phyloP scores from a whole-genome alignment of 2,888 invertebrate genomes.

The Noctua pronuba region DNA sequence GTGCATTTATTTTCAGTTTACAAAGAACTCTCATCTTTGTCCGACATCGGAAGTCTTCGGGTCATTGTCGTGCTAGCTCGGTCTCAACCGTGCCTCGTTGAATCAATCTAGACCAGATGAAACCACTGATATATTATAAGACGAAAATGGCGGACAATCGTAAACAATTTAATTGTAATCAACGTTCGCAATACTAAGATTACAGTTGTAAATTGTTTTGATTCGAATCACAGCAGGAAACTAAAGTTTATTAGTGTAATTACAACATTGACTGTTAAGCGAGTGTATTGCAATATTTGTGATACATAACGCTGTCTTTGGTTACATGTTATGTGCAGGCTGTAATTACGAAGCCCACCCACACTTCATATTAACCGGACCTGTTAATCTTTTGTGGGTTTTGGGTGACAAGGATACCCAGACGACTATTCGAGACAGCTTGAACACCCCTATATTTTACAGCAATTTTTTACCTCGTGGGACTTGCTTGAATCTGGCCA shows the following conservation, averaged over 20 bases:
- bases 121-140: conserved; percentile 25
- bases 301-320: conserved; percentile 1
- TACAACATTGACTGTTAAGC: conserved; percentile 24
- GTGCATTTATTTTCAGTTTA: conserved; percentile 3
- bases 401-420: not conserved
- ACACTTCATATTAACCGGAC: not conserved
- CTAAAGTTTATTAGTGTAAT: conserved; percentile 52
- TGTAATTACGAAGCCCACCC: conserved; percentile 11
- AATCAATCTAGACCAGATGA: conserved; percentile 46
- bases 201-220: conserved; percentile 59
- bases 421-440: not conserved
- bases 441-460: not conserved
- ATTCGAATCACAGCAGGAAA: conserved; percentile 61
- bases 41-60: conserved; percentile 5
- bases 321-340: not conserved
- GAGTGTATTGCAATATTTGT: conserved; percentile 15
- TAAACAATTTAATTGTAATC: conserved; percentile 54
- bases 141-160: conserved; percentile 30
- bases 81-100: conserved; percentile 10
- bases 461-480: not conserved
- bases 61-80: conserved; percentile 30
- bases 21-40: conserved; percentile 9
- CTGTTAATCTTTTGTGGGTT: not conserved
- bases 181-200: conserved; percentile 26
- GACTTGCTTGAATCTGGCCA: not conserved